phyloP scores from a whole-genome alignment of 2,888 invertebrate genomes.

The Drosophila nr. medialis region DNA sequence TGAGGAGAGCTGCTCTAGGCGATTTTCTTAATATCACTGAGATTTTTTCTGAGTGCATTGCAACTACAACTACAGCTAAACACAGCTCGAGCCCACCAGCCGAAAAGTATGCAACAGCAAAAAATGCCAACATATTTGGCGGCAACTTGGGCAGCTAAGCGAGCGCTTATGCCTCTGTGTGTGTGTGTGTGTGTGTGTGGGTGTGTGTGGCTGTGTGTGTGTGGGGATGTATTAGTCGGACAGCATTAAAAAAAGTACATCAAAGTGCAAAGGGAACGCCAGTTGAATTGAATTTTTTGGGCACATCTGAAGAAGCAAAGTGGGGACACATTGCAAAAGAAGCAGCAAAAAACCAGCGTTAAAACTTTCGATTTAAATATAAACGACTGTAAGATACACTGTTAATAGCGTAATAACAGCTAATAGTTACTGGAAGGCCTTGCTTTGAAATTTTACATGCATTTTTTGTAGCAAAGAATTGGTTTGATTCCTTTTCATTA shows the following conservation, averaged over 20 bases:
- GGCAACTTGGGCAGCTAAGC: constrained; percentile 44
- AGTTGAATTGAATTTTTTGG: constrained; percentile 74
- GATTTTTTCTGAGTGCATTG: background rate
- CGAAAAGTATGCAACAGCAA: constrained; percentile 70
- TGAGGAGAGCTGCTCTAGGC: background rate
- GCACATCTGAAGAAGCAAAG: constrained; percentile 65
- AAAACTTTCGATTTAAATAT: background rate
- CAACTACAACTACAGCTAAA: constrained; percentile 4
- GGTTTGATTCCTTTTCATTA: too few relatives aligned
- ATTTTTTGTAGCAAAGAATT: too few relatives aligned
- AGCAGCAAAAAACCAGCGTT: constrained; percentile 17
- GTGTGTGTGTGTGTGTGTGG: background rate
- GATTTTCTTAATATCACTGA: background rate
- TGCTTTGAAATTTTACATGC: too few relatives aligned
- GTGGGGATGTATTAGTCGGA: constrained; percentile 20
- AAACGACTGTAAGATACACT: background rate
- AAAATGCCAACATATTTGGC: constrained; percentile 71
- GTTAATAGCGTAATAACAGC: background rate
- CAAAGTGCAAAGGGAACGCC: constrained; percentile 68
- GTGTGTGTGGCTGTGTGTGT: too few relatives aligned
- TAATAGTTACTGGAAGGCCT: background rate
- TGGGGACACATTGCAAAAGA: constrained; percentile 34
- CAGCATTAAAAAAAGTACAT: constrained; percentile 44
- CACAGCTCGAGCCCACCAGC: constrained; percentile 18
- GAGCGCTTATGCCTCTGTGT: constrained; percentile 1